Evolutionary conservation across 2,113 vertebrate genomes (phyloP).

Genomic region (Ascaphus truei): DNA sequence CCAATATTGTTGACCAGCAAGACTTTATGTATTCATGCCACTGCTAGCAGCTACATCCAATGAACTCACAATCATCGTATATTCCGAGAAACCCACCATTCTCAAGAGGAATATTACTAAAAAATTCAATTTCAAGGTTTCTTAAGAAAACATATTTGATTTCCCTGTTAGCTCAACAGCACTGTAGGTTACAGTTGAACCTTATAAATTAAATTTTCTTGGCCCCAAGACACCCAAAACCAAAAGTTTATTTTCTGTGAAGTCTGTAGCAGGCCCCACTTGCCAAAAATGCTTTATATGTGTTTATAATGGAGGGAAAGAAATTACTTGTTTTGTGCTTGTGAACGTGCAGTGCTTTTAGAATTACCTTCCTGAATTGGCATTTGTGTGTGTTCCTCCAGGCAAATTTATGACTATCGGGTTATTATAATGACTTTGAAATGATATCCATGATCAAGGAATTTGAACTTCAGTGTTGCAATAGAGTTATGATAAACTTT

Average conservation of each 20-base stretch:
- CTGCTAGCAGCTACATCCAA: constrained; percentile 1
- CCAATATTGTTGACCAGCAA: background rate
- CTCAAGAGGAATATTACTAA: constrained; percentile 22
- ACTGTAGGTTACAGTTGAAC: constrained; percentile 29
- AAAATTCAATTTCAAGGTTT: constrained; percentile 30
- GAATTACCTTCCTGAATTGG: constrained; percentile 9
- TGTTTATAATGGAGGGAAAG: constrained; percentile 25
- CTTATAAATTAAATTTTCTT: constrained; percentile 33
- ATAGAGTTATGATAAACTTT: constrained; percentile 1
- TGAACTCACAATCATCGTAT: background rate
- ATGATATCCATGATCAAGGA: background rate
- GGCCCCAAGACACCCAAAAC: constrained; percentile 20
- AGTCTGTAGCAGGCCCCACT: background rate
- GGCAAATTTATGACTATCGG: background rate
- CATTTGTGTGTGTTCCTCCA: background rate
- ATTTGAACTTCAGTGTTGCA: constrained; percentile 3
- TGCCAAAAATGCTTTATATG: constrained; percentile 36
- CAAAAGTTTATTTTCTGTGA: constrained; percentile 31
- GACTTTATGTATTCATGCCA: background rate
- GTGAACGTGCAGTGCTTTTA: constrained; percentile 2
- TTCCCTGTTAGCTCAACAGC: constrained; percentile 15
- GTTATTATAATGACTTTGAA: constrained; percentile 7
- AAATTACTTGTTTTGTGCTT: constrained; percentile 23
- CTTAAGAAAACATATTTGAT: constrained; percentile 29
- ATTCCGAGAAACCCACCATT: constrained; percentile 21